phyloP scores from a whole-genome alignment of 2,113 vertebrate genomes.

The Ameiurus melas region DNA sequence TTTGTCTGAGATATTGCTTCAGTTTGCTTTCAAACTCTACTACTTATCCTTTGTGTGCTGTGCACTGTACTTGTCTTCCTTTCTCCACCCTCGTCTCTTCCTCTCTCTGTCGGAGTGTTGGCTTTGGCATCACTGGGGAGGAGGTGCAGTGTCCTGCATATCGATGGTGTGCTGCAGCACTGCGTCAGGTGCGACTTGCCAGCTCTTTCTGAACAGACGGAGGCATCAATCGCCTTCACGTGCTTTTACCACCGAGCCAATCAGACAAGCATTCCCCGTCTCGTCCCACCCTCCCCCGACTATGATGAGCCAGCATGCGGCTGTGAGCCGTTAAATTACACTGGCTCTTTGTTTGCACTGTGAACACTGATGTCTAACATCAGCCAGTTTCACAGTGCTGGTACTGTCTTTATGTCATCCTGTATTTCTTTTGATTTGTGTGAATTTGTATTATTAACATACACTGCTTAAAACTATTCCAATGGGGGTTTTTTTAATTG shows the following conservation, averaged over 20 bases:
- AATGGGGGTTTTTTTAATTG: background rate
- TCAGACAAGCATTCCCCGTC: slow-evolving; percentile 25
- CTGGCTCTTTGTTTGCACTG: slow-evolving; percentile 43
- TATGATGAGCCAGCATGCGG: slow-evolving; percentile 24
- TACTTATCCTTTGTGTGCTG: background rate
- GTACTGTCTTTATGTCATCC: background rate
- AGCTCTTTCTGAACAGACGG: slow-evolving; percentile 14
- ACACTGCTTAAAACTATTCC: background rate
- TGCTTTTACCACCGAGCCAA: slow-evolving; percentile 48
- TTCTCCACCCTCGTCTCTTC: slow-evolving; percentile 10
- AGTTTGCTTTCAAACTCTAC: background rate
- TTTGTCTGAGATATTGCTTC: background rate
- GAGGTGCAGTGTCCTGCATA: slow-evolving; percentile 42
- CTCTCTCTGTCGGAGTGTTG: background rate
- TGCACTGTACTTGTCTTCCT: slow-evolving; percentile 2
- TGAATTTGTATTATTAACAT: background rate
- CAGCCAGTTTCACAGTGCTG: background rate
- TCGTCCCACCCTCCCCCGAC: background rate
- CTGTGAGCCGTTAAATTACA: slow-evolving; percentile 41
- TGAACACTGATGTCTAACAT: slow-evolving; percentile 36
- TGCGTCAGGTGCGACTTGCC: slow-evolving; percentile 62
- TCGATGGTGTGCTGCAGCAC: slow-evolving; percentile 60
- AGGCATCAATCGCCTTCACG: slow-evolving; percentile 57
- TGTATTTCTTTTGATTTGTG: background rate
- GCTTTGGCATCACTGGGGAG: background rate